phyloP scores from a whole-genome alignment of 2,888 invertebrate species.

The Spisula subtruncata region DNA sequence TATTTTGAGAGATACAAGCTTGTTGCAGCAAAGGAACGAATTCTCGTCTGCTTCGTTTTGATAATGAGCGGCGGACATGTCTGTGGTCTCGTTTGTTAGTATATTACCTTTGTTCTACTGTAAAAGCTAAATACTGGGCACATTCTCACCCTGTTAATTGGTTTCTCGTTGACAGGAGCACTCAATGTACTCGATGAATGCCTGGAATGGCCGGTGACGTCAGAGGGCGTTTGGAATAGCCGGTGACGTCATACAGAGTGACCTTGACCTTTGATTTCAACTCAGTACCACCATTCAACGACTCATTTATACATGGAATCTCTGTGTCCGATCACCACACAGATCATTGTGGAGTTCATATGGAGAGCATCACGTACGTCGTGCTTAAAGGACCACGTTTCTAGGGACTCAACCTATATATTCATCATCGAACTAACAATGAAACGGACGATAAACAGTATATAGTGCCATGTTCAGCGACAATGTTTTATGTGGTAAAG shows the following conservation, averaged over 20 bases:
- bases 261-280: constrained; percentile 67
- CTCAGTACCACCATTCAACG: constrained; percentile 71
- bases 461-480: constrained; percentile 21
- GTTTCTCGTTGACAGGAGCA: constrained; percentile 76
- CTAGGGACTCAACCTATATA: constrained; percentile 38
- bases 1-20: no score
- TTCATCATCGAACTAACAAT: constrained; percentile 21
- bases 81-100: neutral
- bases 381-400: constrained; percentile 23
- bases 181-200: constrained; percentile 72
- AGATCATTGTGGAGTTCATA: constrained; percentile 38
- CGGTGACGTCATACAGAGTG: constrained; percentile 70
- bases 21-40: no score
- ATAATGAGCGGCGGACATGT: constrained; percentile 10
- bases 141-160: constrained; percentile 71
- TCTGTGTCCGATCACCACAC: constrained; percentile 34
- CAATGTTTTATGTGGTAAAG: constrained; percentile 15
- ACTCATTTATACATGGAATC: constrained; percentile 52
- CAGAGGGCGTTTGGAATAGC: constrained; percentile 69
- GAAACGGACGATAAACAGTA: neutral
- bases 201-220: constrained; percentile 75
- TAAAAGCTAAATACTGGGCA: constrained; percentile 63
- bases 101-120: neutral
- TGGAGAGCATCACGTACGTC: constrained; percentile 19
- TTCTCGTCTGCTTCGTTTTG: neutral